These are phyloP conservation scores for Phocoena phocoena DNA, from an alignment of 2,113 vertebrate genomes.

Conservation along the genomic window DNA sequence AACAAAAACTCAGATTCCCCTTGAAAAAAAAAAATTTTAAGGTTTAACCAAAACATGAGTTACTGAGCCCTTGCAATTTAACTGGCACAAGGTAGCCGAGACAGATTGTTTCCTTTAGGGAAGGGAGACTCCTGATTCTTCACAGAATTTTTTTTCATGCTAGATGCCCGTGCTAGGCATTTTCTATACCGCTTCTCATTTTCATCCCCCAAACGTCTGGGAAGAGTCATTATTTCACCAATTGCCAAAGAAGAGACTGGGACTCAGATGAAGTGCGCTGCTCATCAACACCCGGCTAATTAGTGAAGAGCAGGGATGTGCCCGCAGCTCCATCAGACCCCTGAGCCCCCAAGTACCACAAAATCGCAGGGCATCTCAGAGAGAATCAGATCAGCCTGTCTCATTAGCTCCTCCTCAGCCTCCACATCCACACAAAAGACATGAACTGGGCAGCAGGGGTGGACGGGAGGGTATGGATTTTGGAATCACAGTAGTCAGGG, in stretches of 20 bases:
- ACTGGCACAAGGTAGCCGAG: neutral
- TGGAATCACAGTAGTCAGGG: neutral
- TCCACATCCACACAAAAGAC: neutral
- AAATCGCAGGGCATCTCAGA: neutral
- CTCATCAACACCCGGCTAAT: neutral
- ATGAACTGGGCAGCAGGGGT: rapidly evolving
- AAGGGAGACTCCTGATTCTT: neutral
- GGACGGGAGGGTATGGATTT: neutral
- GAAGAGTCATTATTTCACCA: neutral
- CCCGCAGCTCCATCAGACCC: neutral
- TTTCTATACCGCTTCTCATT: neutral
- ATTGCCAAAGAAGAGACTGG: neutral
- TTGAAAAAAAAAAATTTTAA: constrained; percentile 48
- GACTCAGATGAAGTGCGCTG: neutral
- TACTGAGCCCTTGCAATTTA: constrained; percentile 1
- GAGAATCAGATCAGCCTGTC: neutral
- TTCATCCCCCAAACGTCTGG: neutral
- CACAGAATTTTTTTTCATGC: neutral
- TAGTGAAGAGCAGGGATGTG: neutral
- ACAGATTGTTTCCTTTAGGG: neutral
- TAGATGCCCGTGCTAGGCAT: neutral
- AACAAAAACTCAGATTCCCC: constrained; percentile 66
- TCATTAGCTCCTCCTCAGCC: neutral
- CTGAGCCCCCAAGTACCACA: neutral
- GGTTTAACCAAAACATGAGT: constrained; percentile 32